Base-by-base conservation (phyloP, 2,888 invertebrate species). In the Ecliptopera silaceata region DNA sequence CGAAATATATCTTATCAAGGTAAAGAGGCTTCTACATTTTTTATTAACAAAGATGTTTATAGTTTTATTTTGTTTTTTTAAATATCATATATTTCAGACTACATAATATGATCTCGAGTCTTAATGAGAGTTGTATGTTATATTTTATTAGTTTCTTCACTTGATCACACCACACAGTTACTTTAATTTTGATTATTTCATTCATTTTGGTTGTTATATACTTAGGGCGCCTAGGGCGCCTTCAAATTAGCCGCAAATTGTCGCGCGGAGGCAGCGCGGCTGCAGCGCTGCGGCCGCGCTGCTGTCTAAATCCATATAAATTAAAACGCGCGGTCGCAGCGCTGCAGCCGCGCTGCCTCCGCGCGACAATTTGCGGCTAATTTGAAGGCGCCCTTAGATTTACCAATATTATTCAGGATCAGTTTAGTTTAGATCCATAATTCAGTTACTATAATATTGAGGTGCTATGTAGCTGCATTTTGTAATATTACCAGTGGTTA, bases 21-120 rank as follows among this genome's bases (percentile, higher is more conserved):
- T 61, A 59, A 63, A 69, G 70, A 71, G 71, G 70, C 70, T 70
- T 47, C 36, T 54, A 51, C n/a, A 56, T 48, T 53, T 61, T 50
- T 17, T 50, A 26, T 41, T n/a, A 18, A 45, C 10, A 36, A 36
- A 17, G 12, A 3, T n/a, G n/a, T n/a, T n/a, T n/a, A n/a, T 15
- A 15, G 36, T 15, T 15, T 36, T 18, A 22, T 4, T 18, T 32
- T 43, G 29, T 29, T 43, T 43, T 44, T 44, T 22, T 26, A 26
- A 10, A 6, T 6, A 15, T 22, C 26, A 15, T 5, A 47, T 43
- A 1, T 36, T 36, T 26, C 22, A 36, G n/a, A 36, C 5, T 38
- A 36, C 42, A n/a, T 39, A 43, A 36, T 26, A 39, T 45, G 56
- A 56, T 56, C 51, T 51, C 47, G 10, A 34, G 34, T 47, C n/a